phyloP scores from a whole-genome alignment of 2,888 invertebrate genomes.

The Steromphala cineraria region DNA sequence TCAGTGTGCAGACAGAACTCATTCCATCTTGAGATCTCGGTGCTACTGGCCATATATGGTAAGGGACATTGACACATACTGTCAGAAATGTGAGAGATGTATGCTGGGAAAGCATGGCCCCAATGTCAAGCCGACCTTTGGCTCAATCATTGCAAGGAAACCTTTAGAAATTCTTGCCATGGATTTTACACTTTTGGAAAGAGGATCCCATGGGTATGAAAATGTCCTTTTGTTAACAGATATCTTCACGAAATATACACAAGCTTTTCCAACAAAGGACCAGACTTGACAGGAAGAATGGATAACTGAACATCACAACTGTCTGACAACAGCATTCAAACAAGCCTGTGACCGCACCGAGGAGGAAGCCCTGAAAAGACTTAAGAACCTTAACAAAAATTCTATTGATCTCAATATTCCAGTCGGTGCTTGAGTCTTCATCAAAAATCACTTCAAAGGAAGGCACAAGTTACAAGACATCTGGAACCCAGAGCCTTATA shows the following conservation, averaged over 20 bases:
- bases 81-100: conserved; percentile 42
- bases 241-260: conserved; percentile 45
- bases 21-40: conserved; percentile 28
- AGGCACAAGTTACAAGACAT: too few relatives aligned
- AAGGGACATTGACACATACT: conserved; percentile 32
- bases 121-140: conserved; percentile 20
- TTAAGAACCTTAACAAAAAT: too few relatives aligned
- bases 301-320: not conserved
- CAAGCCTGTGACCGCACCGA: not conserved
- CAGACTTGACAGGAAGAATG: conserved; percentile 22
- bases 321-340: not conserved
- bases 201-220: conserved; percentile 31
- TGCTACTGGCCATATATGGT: conserved; percentile 46
- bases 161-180: conserved; percentile 45
- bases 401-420: too few relatives aligned
- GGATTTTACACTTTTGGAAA: conserved; percentile 45
- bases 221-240: conserved; percentile 51
- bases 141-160: conserved; percentile 29
- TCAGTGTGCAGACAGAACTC: conserved; percentile 38
- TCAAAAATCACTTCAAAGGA: too few relatives aligned
- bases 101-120: conserved; percentile 25
- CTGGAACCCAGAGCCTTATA: too few relatives aligned
- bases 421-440: too few relatives aligned
- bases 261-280: conserved; percentile 43
- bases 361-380: not conserved